Base-by-base conservation (phyloP, 1,140 invertebrate species). In the Drosophila nigrodunni region DNA sequence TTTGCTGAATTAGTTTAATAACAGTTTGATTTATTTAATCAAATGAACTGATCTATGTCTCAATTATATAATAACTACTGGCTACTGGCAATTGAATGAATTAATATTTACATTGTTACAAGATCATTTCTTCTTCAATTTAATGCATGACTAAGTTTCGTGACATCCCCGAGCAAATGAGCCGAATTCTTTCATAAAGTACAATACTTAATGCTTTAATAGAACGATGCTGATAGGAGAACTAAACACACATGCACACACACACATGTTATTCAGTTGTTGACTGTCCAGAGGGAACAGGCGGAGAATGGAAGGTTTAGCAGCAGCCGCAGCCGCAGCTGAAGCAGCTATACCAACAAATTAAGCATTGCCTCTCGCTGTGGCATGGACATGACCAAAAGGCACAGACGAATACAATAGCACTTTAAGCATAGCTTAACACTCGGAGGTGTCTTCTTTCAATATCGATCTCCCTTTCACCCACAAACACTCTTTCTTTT, bases 201-300 rank as follows among this genome's bases (percentile, higher is more conserved):
- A 71, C 75, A 72, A 74, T 70, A 46, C 65, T 79, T 86, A 87
- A 86, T 88, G 83, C 79, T 76, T 82, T 87, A 82, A 87, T 88
- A 82, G 82, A 87, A 87, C 34, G 7, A 18, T 59, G 25, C 75
- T 58, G 47, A 49, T 73, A 64, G 70, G 2, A 47, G 8, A 2
- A 11, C n/a, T 5, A n/a, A 6, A 54, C 50, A 52, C 75, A 75
- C 71, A 82, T 78, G 87, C 11, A n/a, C 3, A 54, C 50, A 52
- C 78, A 75, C 71, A 87, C 82, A 86, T 82, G 78, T 75, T 87
- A 82, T 82, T 78, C 79, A 78, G 87, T 85, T 85, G 81, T 44
- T 35, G 34, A 37, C 11, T 9, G 13, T 4, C 75, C 77, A 64
- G 57, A 25, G 43, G 76, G 62, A 57, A 11, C 21, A 34, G 37